Conservation (phyloP, 2,888 invertebrate genomes). For the Drosophila anomalipes region DNA sequence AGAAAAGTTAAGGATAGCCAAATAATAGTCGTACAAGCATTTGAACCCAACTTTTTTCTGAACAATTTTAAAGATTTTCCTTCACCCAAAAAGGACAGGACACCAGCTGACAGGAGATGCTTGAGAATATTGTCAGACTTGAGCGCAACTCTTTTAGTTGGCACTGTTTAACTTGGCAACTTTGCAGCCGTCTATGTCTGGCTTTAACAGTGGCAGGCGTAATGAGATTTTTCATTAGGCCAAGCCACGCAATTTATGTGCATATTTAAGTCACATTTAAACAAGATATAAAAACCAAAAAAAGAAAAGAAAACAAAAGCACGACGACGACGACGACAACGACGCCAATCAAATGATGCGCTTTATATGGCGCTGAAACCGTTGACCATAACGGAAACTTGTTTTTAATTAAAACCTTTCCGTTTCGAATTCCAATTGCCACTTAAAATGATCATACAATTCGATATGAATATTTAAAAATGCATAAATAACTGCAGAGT, state of each 20-base stretch:
- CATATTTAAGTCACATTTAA: constrained; percentile 56
- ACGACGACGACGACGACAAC: background rate
- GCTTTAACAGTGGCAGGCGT: constrained; percentile 22
- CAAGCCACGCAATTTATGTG: constrained; percentile 29
- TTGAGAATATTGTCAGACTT: constrained; percentile 38
- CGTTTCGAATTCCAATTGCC: constrained; percentile 55
- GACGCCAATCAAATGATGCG: constrained; percentile 15
- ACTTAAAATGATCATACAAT: constrained; percentile 52
- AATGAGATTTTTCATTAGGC: constrained; percentile 59
- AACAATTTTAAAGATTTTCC: constrained; percentile 47
- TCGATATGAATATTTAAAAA: constrained; percentile 76
- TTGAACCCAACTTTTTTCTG: constrained; percentile 16
- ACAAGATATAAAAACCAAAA: constrained; percentile 34
- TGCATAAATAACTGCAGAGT: constrained; percentile 65
- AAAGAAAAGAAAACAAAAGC: background rate
- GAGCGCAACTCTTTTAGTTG: constrained; percentile 46
- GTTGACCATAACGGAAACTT: constrained; percentile 56
- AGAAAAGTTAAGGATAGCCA: constrained; percentile 58
- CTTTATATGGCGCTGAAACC: constrained; percentile 54
- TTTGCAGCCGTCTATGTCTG: constrained; percentile 60
- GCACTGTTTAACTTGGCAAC: constrained; percentile 67
- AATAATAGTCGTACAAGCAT: constrained; percentile 40
- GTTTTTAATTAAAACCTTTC: constrained; percentile 74
- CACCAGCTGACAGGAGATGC: constrained; percentile 11
- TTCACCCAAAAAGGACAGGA: constrained; percentile 8